A percentile compares a stretch with the other conserved stretches of the same genome.
phyloP scores from a whole-genome alignment of 37 sponge, comb jelly and placozoan species.

The Theonella swinhoei region DNA sequence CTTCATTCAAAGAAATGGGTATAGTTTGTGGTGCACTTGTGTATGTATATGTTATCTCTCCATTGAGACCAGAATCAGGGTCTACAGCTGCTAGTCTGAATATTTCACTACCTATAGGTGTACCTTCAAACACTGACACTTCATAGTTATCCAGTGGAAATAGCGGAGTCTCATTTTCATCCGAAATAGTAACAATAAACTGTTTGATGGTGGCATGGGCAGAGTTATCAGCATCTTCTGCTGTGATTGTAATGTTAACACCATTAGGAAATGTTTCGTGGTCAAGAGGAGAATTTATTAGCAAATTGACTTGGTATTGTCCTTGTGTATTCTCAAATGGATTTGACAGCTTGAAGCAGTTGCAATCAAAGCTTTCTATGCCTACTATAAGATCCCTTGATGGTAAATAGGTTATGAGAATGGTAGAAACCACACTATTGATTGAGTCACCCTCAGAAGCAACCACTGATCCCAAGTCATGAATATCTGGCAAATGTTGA shows the following conservation, averaged over 20 bases:
- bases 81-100: conserved; percentile 25
- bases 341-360: conserved; percentile 16
- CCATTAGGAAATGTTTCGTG: conserved; percentile 53
- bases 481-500: conserved; percentile 54
- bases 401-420: conserved; percentile 43
- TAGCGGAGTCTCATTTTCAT: conserved; percentile 43
- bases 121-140: conserved; percentile 37
- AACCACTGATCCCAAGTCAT: conserved; percentile 2
- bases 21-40: not conserved
- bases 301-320: not conserved
- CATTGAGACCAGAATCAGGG: conserved; percentile 35
- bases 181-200: conserved; percentile 22
- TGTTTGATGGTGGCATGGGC: conserved; percentile 4
- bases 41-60: conserved; percentile 36
- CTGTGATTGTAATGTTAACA: conserved; percentile 35
- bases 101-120: conserved; percentile 42
- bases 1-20: conserved; percentile 28
- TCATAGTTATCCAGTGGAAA: conserved; percentile 4
- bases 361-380: not conserved
- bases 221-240: conserved; percentile 50
- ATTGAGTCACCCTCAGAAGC: conserved; percentile 34
- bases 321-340: not conserved
- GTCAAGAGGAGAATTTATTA: conserved; percentile 30
- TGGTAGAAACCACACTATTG: conserved; percentile 34
- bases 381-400: conserved; percentile 4